Base-by-base conservation (phyloP, 2,888 invertebrate genomes). In the Tholera decimalis region DNA sequence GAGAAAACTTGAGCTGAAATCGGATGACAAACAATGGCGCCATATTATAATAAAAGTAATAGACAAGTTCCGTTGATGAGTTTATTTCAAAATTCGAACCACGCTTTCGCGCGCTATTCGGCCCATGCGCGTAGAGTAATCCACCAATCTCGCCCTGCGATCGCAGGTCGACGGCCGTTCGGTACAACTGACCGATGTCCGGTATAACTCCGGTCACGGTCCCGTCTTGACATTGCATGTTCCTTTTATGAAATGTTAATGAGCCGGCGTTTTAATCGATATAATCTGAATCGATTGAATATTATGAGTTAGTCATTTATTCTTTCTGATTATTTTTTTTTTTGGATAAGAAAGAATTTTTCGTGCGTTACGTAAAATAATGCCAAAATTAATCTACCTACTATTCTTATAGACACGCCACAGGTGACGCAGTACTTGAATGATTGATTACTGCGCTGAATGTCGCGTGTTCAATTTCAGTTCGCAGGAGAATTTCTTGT, bases 161-260 rank as follows among this genome's bases (percentile, higher is more conserved):
- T 88, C 84, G 77, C 74, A 83, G 91, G 89, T 91, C 87, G 88
- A 84, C 83, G 91, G 76, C 90, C 89, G 59, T 79, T 71, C 77
- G 63, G 71, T 61, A 73, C 80, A 76, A 80, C 85, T 85, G 85
- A 87, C 89, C 89, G 86, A 87, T 90, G 89, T 86, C 88, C 91
- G 91, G 89, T 85, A 88, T n/a, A n/a, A n/a, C n/a, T n/a, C n/a
- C 91, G 91, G 91, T 91, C 92, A 91, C 86, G 92, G 91, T 88
- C 88, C 81, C 77, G 80, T 83, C 87, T 87, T 90, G 90, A 91
- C 92, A 91, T 89, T 91, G 89, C 85, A 67, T 76, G 82, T 86
- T 87, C 86, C 83, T 84, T 86, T 85, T 88, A 76, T 80, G 80
- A 84, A 83, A 83, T 84, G 69, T 57, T 50, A 72, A 46, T 70